These are phyloP conservation scores for Pygmarrhopalites habei DNA, from an alignment of 1,140 invertebrate genomes.

Conservation along the genomic window DNA sequence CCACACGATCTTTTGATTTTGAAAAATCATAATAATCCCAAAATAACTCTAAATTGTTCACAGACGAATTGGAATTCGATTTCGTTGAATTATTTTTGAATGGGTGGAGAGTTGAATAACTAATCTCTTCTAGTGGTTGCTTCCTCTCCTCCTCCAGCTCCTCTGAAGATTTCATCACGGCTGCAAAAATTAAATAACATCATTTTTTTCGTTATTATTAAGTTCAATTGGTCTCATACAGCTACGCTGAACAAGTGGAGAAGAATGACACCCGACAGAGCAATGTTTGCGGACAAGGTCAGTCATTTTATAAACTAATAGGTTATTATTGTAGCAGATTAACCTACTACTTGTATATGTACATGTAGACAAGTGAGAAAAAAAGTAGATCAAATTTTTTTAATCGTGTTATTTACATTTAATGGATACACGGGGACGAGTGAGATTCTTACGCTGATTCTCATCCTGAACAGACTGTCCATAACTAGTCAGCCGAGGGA, in stretches of 20 bases:
- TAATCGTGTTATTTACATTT: too few species aligned
- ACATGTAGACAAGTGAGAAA: too few species aligned
- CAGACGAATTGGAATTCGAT: conserved; percentile 13
- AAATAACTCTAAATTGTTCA: conserved; percentile 36
- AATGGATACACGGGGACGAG: too few species aligned
- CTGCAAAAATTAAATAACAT: not conserved
- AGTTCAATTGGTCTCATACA: not conserved
- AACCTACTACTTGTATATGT: too few species aligned
- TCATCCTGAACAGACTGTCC: not conserved
- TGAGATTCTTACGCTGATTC: conserved; percentile 7
- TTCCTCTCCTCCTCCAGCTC: too few species aligned
- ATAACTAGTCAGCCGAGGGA: conserved; percentile 1
- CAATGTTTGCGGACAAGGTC: too few species aligned
- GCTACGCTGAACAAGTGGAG: not conserved
- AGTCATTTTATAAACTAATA: too few species aligned
- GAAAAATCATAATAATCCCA: conserved; percentile 36
- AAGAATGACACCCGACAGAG: not conserved
- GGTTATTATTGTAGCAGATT: too few species aligned
- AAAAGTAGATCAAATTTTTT: too few species aligned
- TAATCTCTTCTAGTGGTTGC: too few species aligned
- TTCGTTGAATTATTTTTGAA: conserved; percentile 15
- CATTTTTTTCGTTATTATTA: not conserved
- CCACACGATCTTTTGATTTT: too few species aligned
- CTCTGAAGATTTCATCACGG: not conserved
- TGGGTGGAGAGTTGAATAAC: conserved; percentile 8